Evolutionary conservation across 1,140 invertebrate genomes (phyloP).

Genomic region (Drosophila parvula): DNA sequence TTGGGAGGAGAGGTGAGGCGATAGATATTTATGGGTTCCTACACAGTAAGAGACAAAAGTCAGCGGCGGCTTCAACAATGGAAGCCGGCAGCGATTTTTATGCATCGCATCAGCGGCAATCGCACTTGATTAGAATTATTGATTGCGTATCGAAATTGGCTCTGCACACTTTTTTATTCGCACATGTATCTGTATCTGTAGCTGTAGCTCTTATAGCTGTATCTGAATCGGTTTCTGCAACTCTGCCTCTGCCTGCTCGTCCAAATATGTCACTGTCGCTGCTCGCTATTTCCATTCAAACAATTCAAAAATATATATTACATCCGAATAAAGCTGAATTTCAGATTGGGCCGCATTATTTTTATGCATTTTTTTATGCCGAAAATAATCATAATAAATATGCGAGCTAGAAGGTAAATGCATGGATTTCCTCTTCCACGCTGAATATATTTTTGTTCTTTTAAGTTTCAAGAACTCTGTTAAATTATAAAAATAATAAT

Average conservation of each 20-base stretch:
- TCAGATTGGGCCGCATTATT: neutral
- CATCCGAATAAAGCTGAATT: neutral
- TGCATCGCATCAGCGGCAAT: constrained; percentile 68
- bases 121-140: constrained; percentile 82
- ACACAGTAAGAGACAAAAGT: constrained; percentile 49
- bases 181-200: constrained; percentile 14
- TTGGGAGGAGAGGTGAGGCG: constrained; percentile 5
- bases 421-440: no score
- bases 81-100: constrained; percentile 55
- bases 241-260: neutral
- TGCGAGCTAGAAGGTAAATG: neutral
- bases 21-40: constrained; percentile 71
- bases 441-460: no score
- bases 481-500: neutral
- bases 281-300: constrained; percentile 30
- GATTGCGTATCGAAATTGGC: constrained; percentile 78
- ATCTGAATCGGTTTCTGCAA: neutral
- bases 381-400: constrained; percentile 13
- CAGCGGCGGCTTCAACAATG: constrained; percentile 37
- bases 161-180: constrained; percentile 60
- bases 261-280: constrained; percentile 35
- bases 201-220: neutral
- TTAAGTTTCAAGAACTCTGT: neutral
- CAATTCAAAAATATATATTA: constrained; percentile 3
- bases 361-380: neutral